phyloP scores from a whole-genome alignment of 2,113 vertebrate species.

The Gnathonemus longibarbis region DNA sequence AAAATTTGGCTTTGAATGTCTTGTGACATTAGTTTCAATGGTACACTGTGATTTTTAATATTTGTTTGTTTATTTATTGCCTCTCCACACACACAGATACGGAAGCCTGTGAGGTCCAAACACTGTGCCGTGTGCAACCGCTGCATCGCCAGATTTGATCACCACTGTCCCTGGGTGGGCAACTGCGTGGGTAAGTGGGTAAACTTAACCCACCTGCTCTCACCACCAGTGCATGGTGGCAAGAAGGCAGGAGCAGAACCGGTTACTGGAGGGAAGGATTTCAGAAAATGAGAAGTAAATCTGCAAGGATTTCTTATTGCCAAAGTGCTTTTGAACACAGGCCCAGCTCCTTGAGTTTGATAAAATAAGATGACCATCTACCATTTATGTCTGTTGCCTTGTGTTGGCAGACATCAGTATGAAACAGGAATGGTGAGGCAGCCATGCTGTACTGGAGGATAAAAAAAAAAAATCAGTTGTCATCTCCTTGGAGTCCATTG shows the following conservation, averaged over 20 bases:
- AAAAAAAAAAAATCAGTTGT: no score
- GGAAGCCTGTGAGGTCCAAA: slow-evolving; percentile 96
- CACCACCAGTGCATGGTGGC: neutral
- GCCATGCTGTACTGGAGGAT: no score
- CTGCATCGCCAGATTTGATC: slow-evolving; percentile 97
- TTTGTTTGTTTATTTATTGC: neutral
- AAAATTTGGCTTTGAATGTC: neutral
- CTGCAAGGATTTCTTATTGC: neutral
- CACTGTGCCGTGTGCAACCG: slow-evolving; percentile 96
- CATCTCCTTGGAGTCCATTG: no score
- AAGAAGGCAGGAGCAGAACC: neutral
- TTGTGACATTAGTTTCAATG: neutral
- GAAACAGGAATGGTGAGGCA: no score
- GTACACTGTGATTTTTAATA: slow-evolving; percentile 34
- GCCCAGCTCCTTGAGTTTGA: neutral
- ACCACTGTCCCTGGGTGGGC: slow-evolving; percentile 97
- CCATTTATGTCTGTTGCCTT: no score
- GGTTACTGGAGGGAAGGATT: neutral
- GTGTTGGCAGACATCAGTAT: no score
- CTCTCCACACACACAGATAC: slow-evolving; percentile 72
- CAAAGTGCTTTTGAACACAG: neutral
- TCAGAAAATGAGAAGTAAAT: neutral
- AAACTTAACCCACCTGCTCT: neutral
- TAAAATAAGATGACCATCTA: no score
- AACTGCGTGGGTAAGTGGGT: slow-evolving; percentile 91